Conservation (phyloP, 1,140 invertebrate species). For the Aethina tumida region DNA sequence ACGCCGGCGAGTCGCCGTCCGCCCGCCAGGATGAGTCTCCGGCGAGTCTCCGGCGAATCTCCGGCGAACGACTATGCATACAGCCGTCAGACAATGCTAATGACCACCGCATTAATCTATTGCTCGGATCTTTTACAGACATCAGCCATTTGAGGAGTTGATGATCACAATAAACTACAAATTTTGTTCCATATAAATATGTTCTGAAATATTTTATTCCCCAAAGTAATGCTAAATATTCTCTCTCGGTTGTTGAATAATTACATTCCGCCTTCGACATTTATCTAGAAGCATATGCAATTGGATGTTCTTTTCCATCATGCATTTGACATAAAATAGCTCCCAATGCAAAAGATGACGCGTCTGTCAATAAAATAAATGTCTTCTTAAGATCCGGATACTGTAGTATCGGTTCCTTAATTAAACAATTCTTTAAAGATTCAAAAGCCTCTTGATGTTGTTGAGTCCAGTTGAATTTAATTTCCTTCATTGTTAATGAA, state of each 20-base stretch:
- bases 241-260: conserved; percentile 37
- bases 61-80: too few species aligned
- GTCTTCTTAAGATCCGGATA: too few species aligned
- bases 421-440: too few species aligned
- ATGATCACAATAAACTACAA: conserved; percentile 36
- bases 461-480: too few species aligned
- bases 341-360: conserved; percentile 16
- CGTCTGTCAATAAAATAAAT: conserved; percentile 23
- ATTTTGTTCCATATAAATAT: conserved; percentile 28
- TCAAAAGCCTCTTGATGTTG: too few species aligned
- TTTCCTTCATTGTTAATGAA: too few species aligned
- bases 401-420: too few species aligned
- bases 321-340: conserved; percentile 15
- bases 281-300: conserved; percentile 6
- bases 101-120: conserved; percentile 29
- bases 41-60: too few species aligned
- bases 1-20: too few species aligned
- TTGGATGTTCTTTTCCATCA: conserved; percentile 8
- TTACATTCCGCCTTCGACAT: conserved; percentile 33
- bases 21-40: conserved; percentile 1
- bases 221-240: conserved; percentile 38
- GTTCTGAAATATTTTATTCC: conserved; percentile 33
- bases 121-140: conserved; percentile 26
- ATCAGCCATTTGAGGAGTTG: conserved; percentile 31
- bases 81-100: too few species aligned